Evolutionary conservation across 2,797 vertebrate genomes (phyloP), one percentile per base, ranked within the genome.

Genomic region (Bovichtus variegatus): DNA sequence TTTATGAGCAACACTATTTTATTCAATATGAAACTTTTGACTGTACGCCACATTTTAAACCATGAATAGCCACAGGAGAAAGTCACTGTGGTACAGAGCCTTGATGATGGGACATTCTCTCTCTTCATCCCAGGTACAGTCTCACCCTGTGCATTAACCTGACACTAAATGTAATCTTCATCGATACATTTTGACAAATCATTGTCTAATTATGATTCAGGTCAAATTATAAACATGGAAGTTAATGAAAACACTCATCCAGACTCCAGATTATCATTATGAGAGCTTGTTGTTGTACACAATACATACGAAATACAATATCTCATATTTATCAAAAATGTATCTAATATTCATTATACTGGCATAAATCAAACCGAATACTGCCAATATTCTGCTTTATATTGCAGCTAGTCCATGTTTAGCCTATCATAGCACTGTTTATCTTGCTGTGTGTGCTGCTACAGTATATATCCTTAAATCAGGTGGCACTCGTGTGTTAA

Each of bases 21-120:
- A 55, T 60, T 34, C n/a, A 15, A 34, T 31, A 57, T 41, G 6
- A 58, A 41, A 63, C 50, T 61, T 63, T 53, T 54, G 38, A 34
- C 38, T 38, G 23, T 31, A 18, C 31, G 44, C 16, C 71, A 49
- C 0, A 27, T 15, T 9, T 16, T 25, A 9, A 54, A 27, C 9
- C 8, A 11, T 29, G 13, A 21, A 40, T 27, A 10, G 23, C n/a
- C 44, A 21, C 12, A 27, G 10, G n/a, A 23, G 6, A 47, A 38
- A 47, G 43, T 58, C 15, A n/a, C 6, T 34, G 59, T 40, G 16
- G n/a, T 25, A 38, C n/a, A 54, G 15, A 54, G 34, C 11, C 8
- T 25, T 49, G 13, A 11, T 40, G 34, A 27, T 38, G 11, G 25
- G 12, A 58, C 41, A 38, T 46, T 73, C 61, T 49, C 36, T 21